These are phyloP conservation scores for Colostygia pectinataria DNA, from an alignment of 2,888 invertebrate species.

Conservation along the genomic window DNA sequence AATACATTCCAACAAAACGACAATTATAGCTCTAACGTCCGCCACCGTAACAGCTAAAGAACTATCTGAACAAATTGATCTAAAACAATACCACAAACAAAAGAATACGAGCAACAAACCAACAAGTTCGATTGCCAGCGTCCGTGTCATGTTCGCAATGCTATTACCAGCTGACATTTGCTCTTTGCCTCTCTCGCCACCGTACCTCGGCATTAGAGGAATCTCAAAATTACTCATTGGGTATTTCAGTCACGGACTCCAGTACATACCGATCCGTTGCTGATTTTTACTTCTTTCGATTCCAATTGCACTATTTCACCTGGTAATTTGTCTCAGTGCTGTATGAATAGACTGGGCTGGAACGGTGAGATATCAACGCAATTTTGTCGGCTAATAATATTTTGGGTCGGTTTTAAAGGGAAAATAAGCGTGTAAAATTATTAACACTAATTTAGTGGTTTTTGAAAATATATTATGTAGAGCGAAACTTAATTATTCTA, in stretches of 20 bases:
- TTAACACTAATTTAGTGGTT: slow-evolving; percentile 6
- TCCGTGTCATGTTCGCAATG: slow-evolving; percentile 70
- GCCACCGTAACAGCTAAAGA: background rate
- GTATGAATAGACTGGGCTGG: slow-evolving; percentile 24
- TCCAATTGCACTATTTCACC: slow-evolving; percentile 76
- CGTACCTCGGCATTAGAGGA: slow-evolving; percentile 66
- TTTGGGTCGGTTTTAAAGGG: background rate
- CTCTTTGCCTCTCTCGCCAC: no score
- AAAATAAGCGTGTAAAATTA: slow-evolving; percentile 11
- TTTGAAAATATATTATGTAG: background rate
- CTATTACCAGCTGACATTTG: slow-evolving; percentile 78
- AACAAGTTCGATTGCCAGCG: slow-evolving; percentile 66
- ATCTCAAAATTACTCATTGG: slow-evolving; percentile 80
- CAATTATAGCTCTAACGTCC: no score
- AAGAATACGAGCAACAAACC: slow-evolving; percentile 48
- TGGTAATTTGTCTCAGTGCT: slow-evolving; percentile 65
- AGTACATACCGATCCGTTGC: slow-evolving; percentile 59
- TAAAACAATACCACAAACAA: slow-evolving; percentile 26
- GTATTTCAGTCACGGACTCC: slow-evolving; percentile 76
- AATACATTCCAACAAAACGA: no score
- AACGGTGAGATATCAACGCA: slow-evolving; percentile 6
- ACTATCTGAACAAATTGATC: background rate
- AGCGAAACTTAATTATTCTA: slow-evolving; percentile 25
- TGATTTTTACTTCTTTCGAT: slow-evolving; percentile 82
- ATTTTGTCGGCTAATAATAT: background rate